phyloP scores from a whole-genome alignment of 2,113 vertebrate species.

The Pantherophis guttatus region DNA sequence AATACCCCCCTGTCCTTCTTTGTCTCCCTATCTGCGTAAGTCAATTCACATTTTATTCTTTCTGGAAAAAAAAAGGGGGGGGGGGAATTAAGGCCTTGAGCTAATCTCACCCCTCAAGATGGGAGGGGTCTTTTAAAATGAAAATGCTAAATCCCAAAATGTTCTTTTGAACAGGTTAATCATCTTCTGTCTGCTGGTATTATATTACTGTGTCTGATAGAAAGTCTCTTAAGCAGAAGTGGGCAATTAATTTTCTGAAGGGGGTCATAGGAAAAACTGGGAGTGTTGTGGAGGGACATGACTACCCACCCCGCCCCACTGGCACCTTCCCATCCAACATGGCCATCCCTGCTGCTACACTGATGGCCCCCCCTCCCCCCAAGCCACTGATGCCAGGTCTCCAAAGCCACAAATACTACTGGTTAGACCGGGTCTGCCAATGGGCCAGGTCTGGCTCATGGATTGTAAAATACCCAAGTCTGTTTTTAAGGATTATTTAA shows the following conservation, averaged over 20 bases:
- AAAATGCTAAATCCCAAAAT: not conserved
- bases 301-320: not conserved
- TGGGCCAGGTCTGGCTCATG: no score
- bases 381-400: not conserved
- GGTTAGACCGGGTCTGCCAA: not conserved
- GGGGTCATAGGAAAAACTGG: not conserved
- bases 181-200: not conserved
- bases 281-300: not conserved
- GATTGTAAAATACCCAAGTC: not conserved
- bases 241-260: not conserved
- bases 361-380: not conserved
- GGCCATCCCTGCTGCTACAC: not conserved
- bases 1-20: conserved; percentile 35
- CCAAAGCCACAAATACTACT: not conserved
- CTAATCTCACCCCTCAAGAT: not conserved
- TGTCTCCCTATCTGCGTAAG: conserved; percentile 71
- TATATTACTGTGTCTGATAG: not conserved
- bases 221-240: not conserved
- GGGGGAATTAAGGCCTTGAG: not conserved
- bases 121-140: not conserved
- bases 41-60: conserved; percentile 13
- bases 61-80: not conserved
- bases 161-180: not conserved
- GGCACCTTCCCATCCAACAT: not conserved
- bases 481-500: not conserved